Conservation (phyloP, 2,113 vertebrate species). For the Sinocyclocheilus grahami region DNA sequence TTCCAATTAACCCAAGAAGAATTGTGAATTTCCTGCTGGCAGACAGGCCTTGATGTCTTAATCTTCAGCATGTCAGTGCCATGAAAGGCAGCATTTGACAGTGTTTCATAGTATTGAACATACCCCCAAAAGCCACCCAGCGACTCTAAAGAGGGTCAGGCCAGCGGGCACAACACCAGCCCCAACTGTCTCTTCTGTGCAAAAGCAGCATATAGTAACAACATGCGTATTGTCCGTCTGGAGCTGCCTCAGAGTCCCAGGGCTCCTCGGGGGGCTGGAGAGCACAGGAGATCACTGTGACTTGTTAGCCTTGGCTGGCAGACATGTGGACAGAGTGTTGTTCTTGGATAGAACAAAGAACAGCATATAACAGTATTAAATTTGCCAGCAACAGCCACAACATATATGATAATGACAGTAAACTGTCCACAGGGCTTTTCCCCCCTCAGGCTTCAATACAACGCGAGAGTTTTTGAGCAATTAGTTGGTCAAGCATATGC, state of each 20-base stretch:
- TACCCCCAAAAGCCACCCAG: constrained; percentile 71
- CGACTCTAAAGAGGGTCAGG: constrained; percentile 83
- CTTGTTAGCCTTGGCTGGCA: constrained; percentile 76
- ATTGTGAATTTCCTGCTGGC: constrained; percentile 91
- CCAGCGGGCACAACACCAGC: constrained; percentile 78
- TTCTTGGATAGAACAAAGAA: constrained; percentile 62
- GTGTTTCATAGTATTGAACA: constrained; percentile 58
- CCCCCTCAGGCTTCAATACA: constrained; percentile 5
- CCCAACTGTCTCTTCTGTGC: constrained; percentile 89
- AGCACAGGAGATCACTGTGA: constrained; percentile 74
- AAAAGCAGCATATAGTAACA: constrained; percentile 71
- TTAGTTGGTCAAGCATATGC: background rate
- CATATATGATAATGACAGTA: constrained; percentile 19
- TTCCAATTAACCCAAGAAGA: constrained; percentile 95
- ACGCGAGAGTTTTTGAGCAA: background rate
- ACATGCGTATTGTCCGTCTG: constrained; percentile 90
- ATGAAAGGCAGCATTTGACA: constrained; percentile 88
- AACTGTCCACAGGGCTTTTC: constrained; percentile 1
- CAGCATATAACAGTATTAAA: constrained; percentile 50
- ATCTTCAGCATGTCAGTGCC: constrained; percentile 90
- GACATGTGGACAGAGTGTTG: constrained; percentile 65
- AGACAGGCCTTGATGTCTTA: constrained; percentile 90
- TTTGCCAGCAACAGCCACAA: constrained; percentile 46
- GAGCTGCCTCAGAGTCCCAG: constrained; percentile 70
- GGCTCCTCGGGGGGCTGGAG: constrained; percentile 71